These are phyloP conservation scores for Sericinus montela DNA, from an alignment of 2,888 invertebrate species.

Conservation along the genomic window DNA sequence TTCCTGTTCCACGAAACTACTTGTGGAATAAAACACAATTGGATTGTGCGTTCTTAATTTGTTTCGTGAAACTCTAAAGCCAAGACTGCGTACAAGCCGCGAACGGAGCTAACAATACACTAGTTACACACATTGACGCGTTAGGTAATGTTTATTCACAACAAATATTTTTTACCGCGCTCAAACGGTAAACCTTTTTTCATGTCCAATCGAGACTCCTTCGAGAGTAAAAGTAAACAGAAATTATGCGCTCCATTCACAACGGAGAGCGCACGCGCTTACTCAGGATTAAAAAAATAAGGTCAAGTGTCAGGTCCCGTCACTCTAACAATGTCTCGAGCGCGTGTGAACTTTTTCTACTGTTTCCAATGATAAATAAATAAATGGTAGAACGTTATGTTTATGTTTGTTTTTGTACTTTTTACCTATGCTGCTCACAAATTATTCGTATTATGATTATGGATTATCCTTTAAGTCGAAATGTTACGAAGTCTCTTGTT, in stretches of 20 bases:
- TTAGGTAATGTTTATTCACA: constrained; percentile 44
- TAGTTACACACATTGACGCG: constrained; percentile 39
- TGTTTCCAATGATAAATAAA: constrained; percentile 22
- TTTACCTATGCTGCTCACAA: neutral
- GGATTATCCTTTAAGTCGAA: neutral
- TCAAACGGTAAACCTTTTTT: constrained; percentile 55
- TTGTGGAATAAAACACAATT: neutral
- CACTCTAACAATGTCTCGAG: constrained; percentile 18
- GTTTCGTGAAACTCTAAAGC: neutral
- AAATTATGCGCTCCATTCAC: constrained; percentile 70
- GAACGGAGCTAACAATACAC: constrained; percentile 28
- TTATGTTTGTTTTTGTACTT: neutral
- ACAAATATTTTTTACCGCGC: constrained; percentile 51
- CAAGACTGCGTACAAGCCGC: constrained; percentile 11
- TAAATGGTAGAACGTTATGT: constrained; percentile 4
- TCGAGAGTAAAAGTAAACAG: constrained; percentile 66
- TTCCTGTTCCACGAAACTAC: too few relatives aligned
- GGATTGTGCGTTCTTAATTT: neutral
- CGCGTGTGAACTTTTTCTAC: constrained; percentile 22
- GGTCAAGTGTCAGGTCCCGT: constrained; percentile 27
- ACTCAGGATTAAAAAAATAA: constrained; percentile 35
- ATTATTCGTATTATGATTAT: neutral
- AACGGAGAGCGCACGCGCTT: constrained; percentile 55
- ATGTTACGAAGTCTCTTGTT: too few relatives aligned
- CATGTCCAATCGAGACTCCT: constrained; percentile 52